Evolutionary conservation across 2,888 invertebrate species (phyloP).

Genomic region (Ectemnius continuus): DNA sequence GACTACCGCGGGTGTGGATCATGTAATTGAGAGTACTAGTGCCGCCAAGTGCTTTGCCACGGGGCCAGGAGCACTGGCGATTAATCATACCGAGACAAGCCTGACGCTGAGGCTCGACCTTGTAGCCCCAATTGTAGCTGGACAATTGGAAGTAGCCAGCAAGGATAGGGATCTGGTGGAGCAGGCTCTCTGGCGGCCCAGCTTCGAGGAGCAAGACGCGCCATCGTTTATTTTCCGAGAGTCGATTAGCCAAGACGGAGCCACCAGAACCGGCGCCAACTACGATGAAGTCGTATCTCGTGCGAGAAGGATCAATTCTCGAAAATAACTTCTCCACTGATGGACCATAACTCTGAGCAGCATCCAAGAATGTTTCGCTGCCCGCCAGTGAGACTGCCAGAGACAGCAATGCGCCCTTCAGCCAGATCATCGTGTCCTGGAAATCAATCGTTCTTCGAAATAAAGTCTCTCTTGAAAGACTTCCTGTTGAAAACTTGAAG

Average conservation of each 20-base stretch:
- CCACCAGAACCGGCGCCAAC: slow-evolving; percentile 87
- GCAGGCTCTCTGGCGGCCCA: slow-evolving; percentile 79
- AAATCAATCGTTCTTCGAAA: too few relatives aligned
- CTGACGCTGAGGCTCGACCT: slow-evolving; percentile 82
- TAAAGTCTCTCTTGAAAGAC: too few relatives aligned
- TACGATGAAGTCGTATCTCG: slow-evolving; percentile 83
- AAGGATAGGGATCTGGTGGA: slow-evolving; percentile 82
- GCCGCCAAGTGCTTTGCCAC: slow-evolving; percentile 72
- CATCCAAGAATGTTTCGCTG: slow-evolving; percentile 57
- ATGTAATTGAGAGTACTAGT: slow-evolving; percentile 73
- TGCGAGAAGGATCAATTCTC: slow-evolving; percentile 69
- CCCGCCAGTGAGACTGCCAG: background rate
- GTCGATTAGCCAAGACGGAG: slow-evolving; percentile 84
- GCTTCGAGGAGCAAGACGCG: slow-evolving; percentile 85
- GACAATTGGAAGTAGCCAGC: slow-evolving; percentile 81
- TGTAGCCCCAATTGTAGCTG: slow-evolving; percentile 86
- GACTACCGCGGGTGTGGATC: slow-evolving; percentile 72
- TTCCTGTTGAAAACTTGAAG: too few relatives aligned
- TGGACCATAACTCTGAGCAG: slow-evolving; percentile 59
- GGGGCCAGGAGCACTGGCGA: slow-evolving; percentile 87
- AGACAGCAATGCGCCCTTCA: background rate
- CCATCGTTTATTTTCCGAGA: slow-evolving; percentile 82
- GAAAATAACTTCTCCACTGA: slow-evolving; percentile 50
- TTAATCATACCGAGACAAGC: slow-evolving; percentile 86
- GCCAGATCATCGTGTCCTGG: too few relatives aligned